These are phyloP conservation scores for Oncopodura yosiiana DNA, from an alignment of 1,140 invertebrate genomes.

Conservation along the genomic window DNA sequence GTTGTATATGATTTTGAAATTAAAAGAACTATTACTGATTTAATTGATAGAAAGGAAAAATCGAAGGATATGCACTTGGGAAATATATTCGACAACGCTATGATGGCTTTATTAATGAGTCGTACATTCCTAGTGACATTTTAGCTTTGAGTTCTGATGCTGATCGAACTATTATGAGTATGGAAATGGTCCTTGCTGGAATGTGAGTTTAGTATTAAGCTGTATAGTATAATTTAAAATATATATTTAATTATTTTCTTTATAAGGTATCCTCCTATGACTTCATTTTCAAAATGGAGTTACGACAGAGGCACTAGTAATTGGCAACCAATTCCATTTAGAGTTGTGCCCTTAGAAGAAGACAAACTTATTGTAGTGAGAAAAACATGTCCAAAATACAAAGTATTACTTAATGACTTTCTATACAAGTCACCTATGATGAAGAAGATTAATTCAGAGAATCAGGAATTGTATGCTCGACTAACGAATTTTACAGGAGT, in stretches of 20 bases:
- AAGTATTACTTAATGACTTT: no score
- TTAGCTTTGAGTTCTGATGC: slow-evolving; percentile 68
- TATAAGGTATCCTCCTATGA: slow-evolving; percentile 63
- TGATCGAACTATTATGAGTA: slow-evolving; percentile 84
- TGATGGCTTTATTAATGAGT: slow-evolving; percentile 44
- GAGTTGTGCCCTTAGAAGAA: slow-evolving; percentile 55
- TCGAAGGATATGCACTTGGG: slow-evolving; percentile 64
- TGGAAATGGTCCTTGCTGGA: slow-evolving; percentile 71
- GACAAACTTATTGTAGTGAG: no score
- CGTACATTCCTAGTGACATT: slow-evolving; percentile 51
- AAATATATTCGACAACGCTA: slow-evolving; percentile 63
- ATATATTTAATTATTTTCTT: no score
- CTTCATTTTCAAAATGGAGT: slow-evolving; percentile 62
- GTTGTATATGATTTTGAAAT: no score
- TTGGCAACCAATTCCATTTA: slow-evolving; percentile 87
- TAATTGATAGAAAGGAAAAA: slow-evolving; percentile 61
- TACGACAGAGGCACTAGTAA: slow-evolving; percentile 46
- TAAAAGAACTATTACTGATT: no score
- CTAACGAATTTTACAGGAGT: slow-evolving; percentile 7
- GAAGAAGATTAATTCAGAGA: slow-evolving; percentile 1
- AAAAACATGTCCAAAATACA: no score
- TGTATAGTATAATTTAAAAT: no score
- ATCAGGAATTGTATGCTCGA: not conserved
- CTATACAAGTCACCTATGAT: not conserved
- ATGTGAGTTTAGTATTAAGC: no score